A percentile compares a stretch with the other conserved stretches of the same genome.
phyloP scores from a whole-genome alignment of 2,888 invertebrate genomes.

The Cephus nigrinus region DNA sequence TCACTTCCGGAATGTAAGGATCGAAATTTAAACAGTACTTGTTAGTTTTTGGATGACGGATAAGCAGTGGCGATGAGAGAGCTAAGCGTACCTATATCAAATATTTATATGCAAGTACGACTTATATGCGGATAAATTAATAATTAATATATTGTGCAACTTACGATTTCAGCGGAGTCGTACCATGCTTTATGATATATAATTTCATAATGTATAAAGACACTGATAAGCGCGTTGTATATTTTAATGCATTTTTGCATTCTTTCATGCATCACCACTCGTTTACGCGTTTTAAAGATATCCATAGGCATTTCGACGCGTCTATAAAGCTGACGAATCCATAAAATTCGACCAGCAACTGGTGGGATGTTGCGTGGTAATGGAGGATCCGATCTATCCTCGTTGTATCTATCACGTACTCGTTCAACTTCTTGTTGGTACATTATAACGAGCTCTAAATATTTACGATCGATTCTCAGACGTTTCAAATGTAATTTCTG shows the following conservation, averaged over 20 bases:
- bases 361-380: slow-evolving; percentile 83
- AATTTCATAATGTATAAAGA: slow-evolving; percentile 85
- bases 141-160: slow-evolving; percentile 33
- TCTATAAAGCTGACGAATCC: slow-evolving; percentile 83
- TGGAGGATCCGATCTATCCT: slow-evolving; percentile 79
- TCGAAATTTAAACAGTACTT: slow-evolving; percentile 80
- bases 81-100: slow-evolving; percentile 71
- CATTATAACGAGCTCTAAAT: slow-evolving; percentile 76
- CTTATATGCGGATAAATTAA: neutral
- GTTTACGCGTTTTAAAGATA: slow-evolving; percentile 65
- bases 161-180: slow-evolving; percentile 79
- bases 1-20: slow-evolving; percentile 76
- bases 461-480: slow-evolving; percentile 80
- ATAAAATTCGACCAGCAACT: slow-evolving; percentile 82
- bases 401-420: slow-evolving; percentile 81
- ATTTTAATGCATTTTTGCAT: slow-evolving; percentile 80
- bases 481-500: slow-evolving; percentile 79
- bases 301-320: slow-evolving; percentile 83
- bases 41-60: slow-evolving; percentile 75
- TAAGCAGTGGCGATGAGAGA: slow-evolving; percentile 77
- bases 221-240: slow-evolving; percentile 82
- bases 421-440: slow-evolving; percentile 77
- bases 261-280: slow-evolving; percentile 73
- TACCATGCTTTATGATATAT: slow-evolving; percentile 86
- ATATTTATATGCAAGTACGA: slow-evolving; percentile 7